Evolutionary conservation across 2,888 invertebrate genomes (phyloP).

Genomic region (Tenthredo scrophulariae): DNA sequence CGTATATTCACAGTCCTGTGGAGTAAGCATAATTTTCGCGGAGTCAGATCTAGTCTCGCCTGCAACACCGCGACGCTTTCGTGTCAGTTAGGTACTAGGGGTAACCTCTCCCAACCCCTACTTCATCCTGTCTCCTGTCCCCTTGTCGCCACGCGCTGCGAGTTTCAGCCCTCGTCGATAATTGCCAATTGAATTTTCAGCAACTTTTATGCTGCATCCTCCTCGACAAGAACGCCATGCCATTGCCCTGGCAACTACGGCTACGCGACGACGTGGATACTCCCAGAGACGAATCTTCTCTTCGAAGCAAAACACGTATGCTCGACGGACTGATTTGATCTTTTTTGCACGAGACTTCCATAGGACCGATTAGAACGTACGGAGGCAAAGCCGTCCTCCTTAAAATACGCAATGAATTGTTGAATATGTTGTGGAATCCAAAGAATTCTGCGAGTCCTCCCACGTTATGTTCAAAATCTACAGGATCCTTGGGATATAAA

Average conservation of each 20-base stretch:
- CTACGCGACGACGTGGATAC: slow-evolving; percentile 8
- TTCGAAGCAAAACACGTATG: slow-evolving; percentile 10
- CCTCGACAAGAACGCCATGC: neutral
- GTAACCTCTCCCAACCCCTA: slow-evolving; percentile 22
- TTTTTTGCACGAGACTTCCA: neutral
- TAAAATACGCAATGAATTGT: neutral
- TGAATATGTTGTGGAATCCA: neutral
- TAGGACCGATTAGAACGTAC: slow-evolving; percentile 1
- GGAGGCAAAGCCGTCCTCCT: neutral
- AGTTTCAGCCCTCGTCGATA: slow-evolving; percentile 46
- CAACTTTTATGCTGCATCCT: slow-evolving; percentile 38
- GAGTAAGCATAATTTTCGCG: slow-evolving; percentile 51
- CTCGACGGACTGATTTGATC: slow-evolving; percentile 15
- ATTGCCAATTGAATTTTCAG: slow-evolving; percentile 52
- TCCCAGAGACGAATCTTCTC: neutral
- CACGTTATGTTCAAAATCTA: slow-evolving; percentile 14
- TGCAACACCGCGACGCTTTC: slow-evolving; percentile 31
- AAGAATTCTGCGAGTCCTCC: neutral
- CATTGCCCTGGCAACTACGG: slow-evolving; percentile 35
- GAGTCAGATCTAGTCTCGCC: slow-evolving; percentile 44
- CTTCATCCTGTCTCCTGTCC: slow-evolving; percentile 47
- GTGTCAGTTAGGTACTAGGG: slow-evolving; percentile 37
- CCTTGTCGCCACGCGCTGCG: slow-evolving; percentile 22
- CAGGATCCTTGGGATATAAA: slow-evolving; percentile 6
- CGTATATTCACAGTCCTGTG: slow-evolving; percentile 34